Conservation (phyloP, 2,113 vertebrate genomes). For the Phyllostomus hastatus region DNA sequence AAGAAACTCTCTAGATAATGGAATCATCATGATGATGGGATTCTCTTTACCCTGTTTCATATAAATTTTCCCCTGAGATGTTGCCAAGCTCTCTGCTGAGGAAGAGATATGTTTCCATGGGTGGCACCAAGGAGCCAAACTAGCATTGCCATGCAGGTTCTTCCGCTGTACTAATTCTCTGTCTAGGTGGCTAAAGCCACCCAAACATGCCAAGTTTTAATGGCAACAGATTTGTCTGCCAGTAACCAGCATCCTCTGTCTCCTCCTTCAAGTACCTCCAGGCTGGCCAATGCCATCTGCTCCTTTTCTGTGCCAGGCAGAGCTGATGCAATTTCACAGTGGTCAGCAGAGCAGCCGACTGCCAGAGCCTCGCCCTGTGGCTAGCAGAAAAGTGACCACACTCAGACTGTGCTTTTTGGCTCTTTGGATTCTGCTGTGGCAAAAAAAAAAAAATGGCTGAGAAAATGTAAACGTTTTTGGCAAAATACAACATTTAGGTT, state of each 20-base stretch:
- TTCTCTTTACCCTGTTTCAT: neutral
- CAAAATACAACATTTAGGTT: neutral
- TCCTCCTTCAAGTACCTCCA: neutral
- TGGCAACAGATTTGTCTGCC: conserved; percentile 52
- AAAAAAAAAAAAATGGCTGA: neutral
- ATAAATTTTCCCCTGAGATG: neutral
- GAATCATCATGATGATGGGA: neutral
- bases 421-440: neutral
- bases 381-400: conserved; percentile 52
- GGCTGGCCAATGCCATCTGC: neutral
- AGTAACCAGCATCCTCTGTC: conserved; percentile 21
- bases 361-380: neutral
- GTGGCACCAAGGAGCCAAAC: neutral
- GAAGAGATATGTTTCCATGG: neutral
- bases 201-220: conserved; percentile 15
- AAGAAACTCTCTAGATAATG: neutral
- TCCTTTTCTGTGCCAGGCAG: neutral
- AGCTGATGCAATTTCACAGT: neutral
- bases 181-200: neutral
- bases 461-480: conserved; percentile 22
- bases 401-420: conserved; percentile 23
- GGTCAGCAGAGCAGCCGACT: neutral
- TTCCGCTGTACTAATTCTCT: neutral
- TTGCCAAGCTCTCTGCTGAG: neutral
- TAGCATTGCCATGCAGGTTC: neutral